phyloP scores from a whole-genome alignment of 2,888 invertebrate genomes.

The Alloscopus bannaensis region DNA sequence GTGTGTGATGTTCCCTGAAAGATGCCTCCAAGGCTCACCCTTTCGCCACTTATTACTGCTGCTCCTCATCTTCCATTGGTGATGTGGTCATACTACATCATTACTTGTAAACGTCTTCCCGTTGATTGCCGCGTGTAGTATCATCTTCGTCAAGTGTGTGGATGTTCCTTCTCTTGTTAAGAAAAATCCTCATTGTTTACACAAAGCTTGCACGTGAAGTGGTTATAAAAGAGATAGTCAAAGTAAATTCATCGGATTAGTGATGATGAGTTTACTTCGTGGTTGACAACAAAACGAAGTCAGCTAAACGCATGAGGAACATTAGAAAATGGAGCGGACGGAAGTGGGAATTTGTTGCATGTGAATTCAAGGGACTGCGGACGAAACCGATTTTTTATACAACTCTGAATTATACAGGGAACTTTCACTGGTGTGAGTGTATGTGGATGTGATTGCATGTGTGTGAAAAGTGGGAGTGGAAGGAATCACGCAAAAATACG shows the following conservation, averaged over 20 bases:
- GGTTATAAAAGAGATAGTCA: conserved; percentile 47
- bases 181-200: not conserved
- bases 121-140: conserved; percentile 12
- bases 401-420: not conserved
- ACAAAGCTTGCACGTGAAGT: conserved; percentile 17
- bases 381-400: too few relatives aligned
- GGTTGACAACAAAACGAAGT: not conserved
- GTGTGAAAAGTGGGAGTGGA: too few relatives aligned
- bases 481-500: too few relatives aligned
- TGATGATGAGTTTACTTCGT: conserved; percentile 32
- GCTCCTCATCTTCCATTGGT: not conserved
- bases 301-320: not conserved
- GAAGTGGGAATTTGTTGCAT: not conserved
- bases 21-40: conserved; percentile 21
- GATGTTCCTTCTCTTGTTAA: not conserved
- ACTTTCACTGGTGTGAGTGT: too few relatives aligned
- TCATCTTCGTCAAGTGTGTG: not conserved
- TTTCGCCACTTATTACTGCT: conserved; percentile 10
- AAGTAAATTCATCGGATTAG: conserved; percentile 37
- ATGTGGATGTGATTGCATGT: too few relatives aligned
- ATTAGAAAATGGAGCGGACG: not conserved
- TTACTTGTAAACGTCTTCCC: conserved; percentile 42
- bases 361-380: not conserved
- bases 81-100: conserved; percentile 6
- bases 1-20: not conserved